These are phyloP conservation scores for Catocala fraxini DNA, from an alignment of 2,888 invertebrate species.

Conservation along the genomic window DNA sequence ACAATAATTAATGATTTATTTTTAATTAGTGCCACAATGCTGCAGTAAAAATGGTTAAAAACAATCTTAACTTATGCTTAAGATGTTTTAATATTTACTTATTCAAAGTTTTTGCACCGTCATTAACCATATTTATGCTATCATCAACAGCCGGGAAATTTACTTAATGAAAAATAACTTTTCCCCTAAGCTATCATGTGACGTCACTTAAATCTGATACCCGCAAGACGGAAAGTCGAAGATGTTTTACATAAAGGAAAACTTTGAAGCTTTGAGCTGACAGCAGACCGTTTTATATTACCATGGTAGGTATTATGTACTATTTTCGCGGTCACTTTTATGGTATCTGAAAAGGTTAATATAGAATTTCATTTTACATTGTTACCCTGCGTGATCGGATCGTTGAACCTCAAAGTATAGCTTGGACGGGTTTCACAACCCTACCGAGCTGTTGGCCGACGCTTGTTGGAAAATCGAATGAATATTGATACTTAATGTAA, in stretches of 20 bases:
- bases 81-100: no score
- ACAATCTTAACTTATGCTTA: no score
- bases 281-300: constrained; percentile 20
- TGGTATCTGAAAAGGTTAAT: constrained; percentile 43
- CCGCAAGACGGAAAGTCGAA: constrained; percentile 4
- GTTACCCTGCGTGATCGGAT: constrained; percentile 69
- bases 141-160: not conserved
- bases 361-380: constrained; percentile 65
- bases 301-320: constrained; percentile 15
- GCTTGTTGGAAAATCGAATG: constrained; percentile 25
- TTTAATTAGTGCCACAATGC: constrained; percentile 2
- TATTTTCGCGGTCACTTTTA: constrained; percentile 41
- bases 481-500: constrained; percentile 17
- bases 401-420: constrained; percentile 50
- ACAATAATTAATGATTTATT: constrained; percentile 2
- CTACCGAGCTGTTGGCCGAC: constrained; percentile 43
- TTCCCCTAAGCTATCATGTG: not conserved
- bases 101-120: no score
- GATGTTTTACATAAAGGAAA: not conserved
- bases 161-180: not conserved
- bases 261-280: constrained; percentile 1
- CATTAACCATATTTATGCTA: not conserved
- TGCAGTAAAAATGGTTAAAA: no score
- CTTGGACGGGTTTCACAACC: constrained; percentile 42
- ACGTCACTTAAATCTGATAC: not conserved